Percentiles rank a stretch among this genome's conserved stretches.
phyloP scores from a whole-genome alignment of 2,888 invertebrate genomes.

The Dyspetes luteomarginatus region DNA sequence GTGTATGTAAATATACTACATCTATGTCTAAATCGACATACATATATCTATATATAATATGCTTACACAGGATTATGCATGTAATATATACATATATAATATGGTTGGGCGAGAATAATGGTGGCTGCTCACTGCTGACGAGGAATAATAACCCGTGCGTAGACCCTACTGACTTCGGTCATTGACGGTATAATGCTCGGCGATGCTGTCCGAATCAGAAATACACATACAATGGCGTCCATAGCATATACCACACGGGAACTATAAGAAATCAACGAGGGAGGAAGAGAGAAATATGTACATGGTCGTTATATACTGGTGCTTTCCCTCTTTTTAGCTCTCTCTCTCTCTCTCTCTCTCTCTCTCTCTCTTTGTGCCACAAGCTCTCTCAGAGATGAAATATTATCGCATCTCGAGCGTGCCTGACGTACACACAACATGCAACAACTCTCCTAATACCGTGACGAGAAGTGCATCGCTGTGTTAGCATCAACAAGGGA shows the following conservation, averaged over 20 bases:
- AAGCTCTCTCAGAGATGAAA: slow-evolving; percentile 54
- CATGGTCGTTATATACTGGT: slow-evolving; percentile 38
- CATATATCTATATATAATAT: neutral
- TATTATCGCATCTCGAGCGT: slow-evolving; percentile 59
- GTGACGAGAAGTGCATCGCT: slow-evolving; percentile 36
- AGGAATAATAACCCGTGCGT: slow-evolving; percentile 70
- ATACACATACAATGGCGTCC: slow-evolving; percentile 60
- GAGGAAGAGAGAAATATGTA: slow-evolving; percentile 51
- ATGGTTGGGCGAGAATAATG: slow-evolving; percentile 59
- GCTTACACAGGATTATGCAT: slow-evolving; percentile 15
- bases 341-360: slow-evolving; percentile 2
- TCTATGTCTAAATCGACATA: neutral
- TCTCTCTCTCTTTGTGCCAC: slow-evolving; percentile 32
- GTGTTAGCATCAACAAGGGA: slow-evolving; percentile 28
- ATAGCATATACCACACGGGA: slow-evolving; percentile 20
- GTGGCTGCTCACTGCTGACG: slow-evolving; percentile 67
- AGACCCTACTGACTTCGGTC: slow-evolving; percentile 64
- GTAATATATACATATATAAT: slow-evolving; percentile 35
- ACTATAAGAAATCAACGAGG: slow-evolving; percentile 41
- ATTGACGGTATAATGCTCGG: slow-evolving; percentile 63
- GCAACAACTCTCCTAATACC: neutral
- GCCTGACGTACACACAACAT: slow-evolving; percentile 31
- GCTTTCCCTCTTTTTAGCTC: too few species aligned
- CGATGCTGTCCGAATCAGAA: slow-evolving; percentile 60
- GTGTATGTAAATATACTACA: too few species aligned